These are phyloP conservation scores for Zosterops japonicus DNA, from an alignment of 2,113 vertebrate genomes.

Conservation along the genomic window DNA sequence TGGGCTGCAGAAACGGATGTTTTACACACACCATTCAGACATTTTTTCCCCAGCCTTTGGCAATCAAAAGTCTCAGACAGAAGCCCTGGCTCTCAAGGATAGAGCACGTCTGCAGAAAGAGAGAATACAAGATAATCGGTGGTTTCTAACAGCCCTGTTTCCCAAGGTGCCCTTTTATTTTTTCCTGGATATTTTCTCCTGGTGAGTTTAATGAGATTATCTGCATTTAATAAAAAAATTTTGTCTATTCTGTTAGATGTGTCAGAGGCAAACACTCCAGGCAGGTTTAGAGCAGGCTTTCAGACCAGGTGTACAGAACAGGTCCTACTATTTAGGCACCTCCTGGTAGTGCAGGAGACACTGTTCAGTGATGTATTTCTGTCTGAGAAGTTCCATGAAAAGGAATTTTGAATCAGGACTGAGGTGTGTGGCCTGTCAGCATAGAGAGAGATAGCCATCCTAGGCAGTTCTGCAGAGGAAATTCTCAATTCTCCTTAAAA, in stretches of 20 bases:
- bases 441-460: not conserved
- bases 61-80: not conserved
- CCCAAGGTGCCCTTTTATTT: not conserved
- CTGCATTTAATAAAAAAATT: not conserved
- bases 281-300: not conserved
- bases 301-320: not conserved
- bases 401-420: not conserved
- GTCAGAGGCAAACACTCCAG: not conserved
- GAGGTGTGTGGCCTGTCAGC: rapidly evolving
- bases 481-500: not conserved
- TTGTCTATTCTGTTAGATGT: not conserved
- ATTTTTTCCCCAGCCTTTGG: not conserved
- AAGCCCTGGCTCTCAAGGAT: not conserved
- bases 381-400: not conserved
- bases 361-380: not conserved
- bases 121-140: not conserved
- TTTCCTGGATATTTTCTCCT: not conserved
- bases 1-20: not conserved
- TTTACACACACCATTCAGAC: not conserved
- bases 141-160: not conserved
- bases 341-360: not conserved
- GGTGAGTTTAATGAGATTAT: not conserved
- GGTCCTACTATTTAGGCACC: not conserved
- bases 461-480: not conserved
- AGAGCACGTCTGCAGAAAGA: not conserved